Conservation (phyloP, 2,113 vertebrate genomes). For the Sinocyclocheilus rhinocerous region DNA sequence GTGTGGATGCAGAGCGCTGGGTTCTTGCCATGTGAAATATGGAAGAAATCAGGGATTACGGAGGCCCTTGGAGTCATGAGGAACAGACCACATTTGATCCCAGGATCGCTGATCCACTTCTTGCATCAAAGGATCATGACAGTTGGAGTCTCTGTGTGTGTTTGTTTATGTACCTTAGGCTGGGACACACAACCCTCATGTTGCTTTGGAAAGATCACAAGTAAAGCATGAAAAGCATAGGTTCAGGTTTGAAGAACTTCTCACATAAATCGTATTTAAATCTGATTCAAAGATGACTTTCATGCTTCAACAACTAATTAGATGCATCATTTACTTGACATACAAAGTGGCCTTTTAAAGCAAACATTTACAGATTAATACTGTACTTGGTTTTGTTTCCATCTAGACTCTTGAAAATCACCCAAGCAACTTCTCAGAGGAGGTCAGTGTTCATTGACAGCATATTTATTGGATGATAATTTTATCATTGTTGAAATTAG, state of each 20-base stretch:
- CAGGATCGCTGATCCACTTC: too few relatives aligned
- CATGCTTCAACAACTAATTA: neutral
- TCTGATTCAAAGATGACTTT: too few relatives aligned
- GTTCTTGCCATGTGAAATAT: conserved; percentile 59
- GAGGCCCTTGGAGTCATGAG: too few relatives aligned
- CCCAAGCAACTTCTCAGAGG: neutral
- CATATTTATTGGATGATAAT: conserved; percentile 16
- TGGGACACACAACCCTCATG: too few relatives aligned
- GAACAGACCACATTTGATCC: too few relatives aligned
- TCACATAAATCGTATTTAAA: too few relatives aligned
- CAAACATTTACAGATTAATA: conserved; percentile 1
- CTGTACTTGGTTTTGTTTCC: neutral
- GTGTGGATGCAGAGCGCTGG: conserved; percentile 39
- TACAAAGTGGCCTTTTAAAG: neutral
- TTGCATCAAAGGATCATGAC: too few relatives aligned
- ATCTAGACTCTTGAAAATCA: neutral
- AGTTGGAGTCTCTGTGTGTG: too few relatives aligned
- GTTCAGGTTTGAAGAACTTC: too few relatives aligned
- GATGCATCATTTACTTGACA: neutral
- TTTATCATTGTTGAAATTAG: conserved; percentile 29
- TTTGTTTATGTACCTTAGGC: too few relatives aligned
- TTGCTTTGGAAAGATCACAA: too few relatives aligned
- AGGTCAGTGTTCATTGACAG: neutral
- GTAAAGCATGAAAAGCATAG: too few relatives aligned
- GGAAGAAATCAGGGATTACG: conserved; percentile 66